A percentile compares a stretch with the other conserved stretches of the same genome.
phyloP scores from a whole-genome alignment of 1,140 invertebrate species.

The Atopsyche davidsoni region DNA sequence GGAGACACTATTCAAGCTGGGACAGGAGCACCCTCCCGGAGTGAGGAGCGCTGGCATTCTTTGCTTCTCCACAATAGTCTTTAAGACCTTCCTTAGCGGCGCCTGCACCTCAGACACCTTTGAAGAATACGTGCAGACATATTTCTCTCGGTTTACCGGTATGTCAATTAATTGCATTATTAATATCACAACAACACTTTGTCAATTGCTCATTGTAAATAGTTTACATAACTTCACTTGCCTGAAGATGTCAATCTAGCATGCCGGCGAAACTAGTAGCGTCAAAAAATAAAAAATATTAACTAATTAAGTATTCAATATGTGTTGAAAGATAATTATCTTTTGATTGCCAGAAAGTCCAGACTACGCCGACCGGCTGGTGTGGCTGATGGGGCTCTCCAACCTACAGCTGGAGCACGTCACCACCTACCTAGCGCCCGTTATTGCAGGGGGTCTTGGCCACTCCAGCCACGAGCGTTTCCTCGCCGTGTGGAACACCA shows the following conservation, averaged over 20 bases:
- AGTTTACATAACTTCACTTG: too few relatives aligned
- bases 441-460: constrained; percentile 44
- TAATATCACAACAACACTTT: too few relatives aligned
- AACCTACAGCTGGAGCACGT: constrained; percentile 54
- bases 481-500: constrained; percentile 55
- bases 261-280: too few relatives aligned
- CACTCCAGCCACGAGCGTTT: constrained; percentile 52
- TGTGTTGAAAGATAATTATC: background rate
- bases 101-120: constrained; percentile 56
- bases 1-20: constrained; percentile 48
- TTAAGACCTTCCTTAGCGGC: constrained; percentile 53
- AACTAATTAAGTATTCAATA: too few relatives aligned
- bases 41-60: constrained; percentile 61
- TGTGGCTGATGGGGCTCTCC: constrained; percentile 61
- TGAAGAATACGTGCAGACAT: constrained; percentile 63
- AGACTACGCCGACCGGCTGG: constrained; percentile 59
- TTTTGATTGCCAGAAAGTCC: constrained; percentile 49
- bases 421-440: constrained; percentile 55
- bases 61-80: constrained; percentile 62
- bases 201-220: too few relatives aligned
- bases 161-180: too few relatives aligned
- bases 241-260: too few relatives aligned
- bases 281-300: too few relatives aligned
- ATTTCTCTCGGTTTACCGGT: constrained; percentile 59
- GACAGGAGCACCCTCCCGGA: constrained; percentile 37